Percentiles rank a stretch among this genome's conserved stretches.
phyloP scores from a whole-genome alignment of 2,113 vertebrate species.

The Mirza zaza region DNA sequence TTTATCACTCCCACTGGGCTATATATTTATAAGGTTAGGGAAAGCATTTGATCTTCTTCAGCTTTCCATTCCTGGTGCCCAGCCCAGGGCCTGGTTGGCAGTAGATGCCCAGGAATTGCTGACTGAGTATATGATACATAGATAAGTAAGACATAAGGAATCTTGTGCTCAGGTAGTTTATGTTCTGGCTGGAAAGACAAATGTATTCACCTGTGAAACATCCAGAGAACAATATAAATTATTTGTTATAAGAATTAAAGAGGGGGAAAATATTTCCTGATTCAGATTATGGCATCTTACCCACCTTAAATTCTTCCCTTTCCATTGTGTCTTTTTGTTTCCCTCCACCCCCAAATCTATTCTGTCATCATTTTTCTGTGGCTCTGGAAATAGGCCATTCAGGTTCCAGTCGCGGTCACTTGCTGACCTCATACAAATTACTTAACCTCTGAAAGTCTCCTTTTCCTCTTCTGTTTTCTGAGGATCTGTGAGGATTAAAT shows the following conservation, averaged over 20 bases:
- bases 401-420: not conserved
- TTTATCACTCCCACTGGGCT: not conserved
- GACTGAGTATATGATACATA: not conserved
- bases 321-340: not conserved
- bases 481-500: not conserved
- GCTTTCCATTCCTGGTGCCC: not conserved
- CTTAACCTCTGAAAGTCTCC: not conserved
- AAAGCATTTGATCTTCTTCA: not conserved
- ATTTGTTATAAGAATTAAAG: not conserved
- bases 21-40: not conserved
- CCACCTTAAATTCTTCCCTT: not conserved
- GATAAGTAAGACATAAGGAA: not conserved
- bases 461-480: conserved; percentile 10
- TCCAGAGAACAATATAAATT: conserved; percentile 8
- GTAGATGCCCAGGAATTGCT: not conserved
- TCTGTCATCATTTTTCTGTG: not conserved
- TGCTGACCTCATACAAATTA: not conserved
- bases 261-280: not conserved
- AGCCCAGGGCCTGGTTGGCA: not conserved
- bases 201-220: not conserved
- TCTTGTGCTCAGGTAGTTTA: not conserved
- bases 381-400: not conserved
- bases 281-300: not conserved
- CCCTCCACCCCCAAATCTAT: not conserved
- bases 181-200: not conserved